Conservation (phyloP, 2,888 invertebrate genomes). For the Ganaspis brasiliensis region DNA sequence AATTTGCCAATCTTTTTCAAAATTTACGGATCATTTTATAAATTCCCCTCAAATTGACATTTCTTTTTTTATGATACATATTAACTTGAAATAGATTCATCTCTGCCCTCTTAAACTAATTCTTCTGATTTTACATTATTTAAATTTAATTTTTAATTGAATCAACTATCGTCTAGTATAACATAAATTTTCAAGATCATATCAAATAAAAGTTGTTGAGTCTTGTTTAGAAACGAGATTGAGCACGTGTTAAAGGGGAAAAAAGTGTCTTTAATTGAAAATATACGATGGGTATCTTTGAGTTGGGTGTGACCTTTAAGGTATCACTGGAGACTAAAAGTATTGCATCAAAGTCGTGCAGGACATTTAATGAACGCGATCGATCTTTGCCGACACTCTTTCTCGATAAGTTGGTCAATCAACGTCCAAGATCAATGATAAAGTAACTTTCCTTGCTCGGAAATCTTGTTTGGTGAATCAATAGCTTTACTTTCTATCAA, state of each 20-base stretch:
- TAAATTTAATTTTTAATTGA: too few relatives aligned
- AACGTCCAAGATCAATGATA: constrained; percentile 30
- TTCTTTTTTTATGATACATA: too few relatives aligned
- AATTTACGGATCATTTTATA: too few relatives aligned
- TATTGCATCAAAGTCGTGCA: constrained; percentile 36
- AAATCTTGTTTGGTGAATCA: constrained; percentile 50
- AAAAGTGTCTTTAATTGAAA: constrained; percentile 23
- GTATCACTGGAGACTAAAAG: constrained; percentile 24
- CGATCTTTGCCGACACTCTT: constrained; percentile 36
- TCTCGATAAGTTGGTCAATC: constrained; percentile 43
- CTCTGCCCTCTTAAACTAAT: too few relatives aligned
- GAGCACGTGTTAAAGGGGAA: neutral
- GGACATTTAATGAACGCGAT: constrained; percentile 40
- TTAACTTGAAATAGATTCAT: too few relatives aligned
- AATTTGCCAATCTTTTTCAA: too few relatives aligned
- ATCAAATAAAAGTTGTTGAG: neutral
- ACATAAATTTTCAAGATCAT: neutral
- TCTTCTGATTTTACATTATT: too few relatives aligned
- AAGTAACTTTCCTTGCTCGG: neutral
- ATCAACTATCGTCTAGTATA: too few relatives aligned
- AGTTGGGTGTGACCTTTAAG: constrained; percentile 8
- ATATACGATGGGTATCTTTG: constrained; percentile 18
- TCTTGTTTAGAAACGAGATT: constrained; percentile 1
- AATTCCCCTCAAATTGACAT: too few relatives aligned
- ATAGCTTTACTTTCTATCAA: constrained; percentile 54